Evolutionary conservation across 2,113 vertebrate genomes (phyloP).

Genomic region (Entosphenus tridentatus): DNA sequence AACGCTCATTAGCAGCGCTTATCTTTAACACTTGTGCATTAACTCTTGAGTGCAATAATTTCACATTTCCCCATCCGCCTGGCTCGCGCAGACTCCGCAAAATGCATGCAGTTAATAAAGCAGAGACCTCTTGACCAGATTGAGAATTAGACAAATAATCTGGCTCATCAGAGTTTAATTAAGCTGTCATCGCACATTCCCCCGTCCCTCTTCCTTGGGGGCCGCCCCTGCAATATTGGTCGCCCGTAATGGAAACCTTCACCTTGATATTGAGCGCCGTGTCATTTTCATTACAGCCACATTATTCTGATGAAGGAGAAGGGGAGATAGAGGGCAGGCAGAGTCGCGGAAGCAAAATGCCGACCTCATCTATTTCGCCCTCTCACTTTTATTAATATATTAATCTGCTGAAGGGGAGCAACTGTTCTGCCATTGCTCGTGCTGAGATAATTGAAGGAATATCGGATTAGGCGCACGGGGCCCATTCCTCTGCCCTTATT

Average conservation of each 20-base stretch:
- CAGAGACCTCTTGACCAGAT: no score
- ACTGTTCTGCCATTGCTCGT: slow-evolving; percentile 3
- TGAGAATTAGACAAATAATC: background rate
- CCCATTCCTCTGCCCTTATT: slow-evolving; percentile 5
- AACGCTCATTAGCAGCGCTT: no score
- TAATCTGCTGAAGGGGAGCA: slow-evolving; percentile 6
- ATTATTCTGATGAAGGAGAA: background rate
- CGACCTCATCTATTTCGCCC: slow-evolving; percentile 4
- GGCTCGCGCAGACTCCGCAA: no score
- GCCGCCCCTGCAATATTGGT: slow-evolving; percentile 3
- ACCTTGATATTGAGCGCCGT: background rate
- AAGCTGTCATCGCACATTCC: background rate
- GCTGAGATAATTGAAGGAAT: slow-evolving; percentile 7
- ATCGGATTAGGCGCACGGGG: slow-evolving; percentile 5
- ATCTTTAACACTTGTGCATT: no score
- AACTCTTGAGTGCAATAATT: no score
- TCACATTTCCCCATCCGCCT: no score
- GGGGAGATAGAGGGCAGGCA: slow-evolving; percentile 3
- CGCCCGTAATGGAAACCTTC: slow-evolving; percentile 1
- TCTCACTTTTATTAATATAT: slow-evolving; percentile 4
- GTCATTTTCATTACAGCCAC: slow-evolving; percentile 5
- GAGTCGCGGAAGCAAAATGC: slow-evolving; percentile 1
- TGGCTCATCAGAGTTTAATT: slow-evolving; percentile 5
- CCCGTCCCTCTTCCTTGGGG: background rate
- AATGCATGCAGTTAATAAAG: no score